Conservation (phyloP, 1,140 invertebrate species). For the Atta colombica region DNA sequence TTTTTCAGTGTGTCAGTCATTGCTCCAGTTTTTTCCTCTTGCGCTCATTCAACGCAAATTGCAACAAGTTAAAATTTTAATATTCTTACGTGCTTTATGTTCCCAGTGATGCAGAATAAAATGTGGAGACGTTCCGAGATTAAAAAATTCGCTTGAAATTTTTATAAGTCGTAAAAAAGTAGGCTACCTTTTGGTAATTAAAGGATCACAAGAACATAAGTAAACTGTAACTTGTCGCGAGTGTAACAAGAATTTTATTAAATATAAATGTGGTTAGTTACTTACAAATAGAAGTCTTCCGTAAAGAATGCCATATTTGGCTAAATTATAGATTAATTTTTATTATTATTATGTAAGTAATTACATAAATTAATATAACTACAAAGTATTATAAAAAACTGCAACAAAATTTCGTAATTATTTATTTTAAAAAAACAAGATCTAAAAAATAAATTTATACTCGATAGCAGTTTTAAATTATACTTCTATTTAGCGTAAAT, state of each 20-base stretch:
- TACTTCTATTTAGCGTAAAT: background rate
- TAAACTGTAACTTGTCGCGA: conserved; percentile 7
- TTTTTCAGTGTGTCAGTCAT: conserved; percentile 51
- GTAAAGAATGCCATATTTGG: background rate
- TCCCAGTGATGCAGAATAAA: conserved; percentile 49
- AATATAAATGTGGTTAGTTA: background rate
- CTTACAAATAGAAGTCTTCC: background rate
- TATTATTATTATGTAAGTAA: background rate
- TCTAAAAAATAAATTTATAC: background rate
- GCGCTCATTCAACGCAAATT: conserved; percentile 47
- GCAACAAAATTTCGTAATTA: too few relatives aligned
- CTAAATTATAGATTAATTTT: background rate
- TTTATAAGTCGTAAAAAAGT: conserved; percentile 35
- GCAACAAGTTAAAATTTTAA: conserved; percentile 53
- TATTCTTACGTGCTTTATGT: conserved; percentile 42
- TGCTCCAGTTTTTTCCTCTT: conserved; percentile 21
- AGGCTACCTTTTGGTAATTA: conserved; percentile 22
- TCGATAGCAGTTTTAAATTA: background rate
- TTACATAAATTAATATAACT: background rate
- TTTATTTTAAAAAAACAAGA: too few relatives aligned
- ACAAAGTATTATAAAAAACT: background rate
- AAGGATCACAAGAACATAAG: conserved; percentile 4
- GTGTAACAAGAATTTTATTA: conserved; percentile 12
- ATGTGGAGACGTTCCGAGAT: conserved; percentile 18
- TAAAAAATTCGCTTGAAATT: conserved; percentile 49